Conservation (phyloP, 2,888 invertebrate genomes). For the Pristionchus entomophagus region DNA sequence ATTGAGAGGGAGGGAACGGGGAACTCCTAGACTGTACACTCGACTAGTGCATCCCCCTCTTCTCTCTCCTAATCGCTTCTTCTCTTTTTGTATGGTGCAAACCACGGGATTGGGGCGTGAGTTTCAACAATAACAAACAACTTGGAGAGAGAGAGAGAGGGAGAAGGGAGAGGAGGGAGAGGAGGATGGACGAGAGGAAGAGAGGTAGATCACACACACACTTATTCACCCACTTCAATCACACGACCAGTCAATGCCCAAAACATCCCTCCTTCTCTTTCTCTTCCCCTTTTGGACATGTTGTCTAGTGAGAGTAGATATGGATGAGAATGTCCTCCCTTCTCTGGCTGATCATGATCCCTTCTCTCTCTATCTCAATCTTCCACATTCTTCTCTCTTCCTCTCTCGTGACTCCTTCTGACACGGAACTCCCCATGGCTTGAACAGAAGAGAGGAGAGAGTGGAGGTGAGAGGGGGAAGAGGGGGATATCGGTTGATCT, state of each 20-base stretch:
- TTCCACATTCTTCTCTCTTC: neutral
- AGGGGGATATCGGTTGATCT: slow-evolving; percentile 17
- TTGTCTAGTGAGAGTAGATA: no score
- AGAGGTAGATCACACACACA: slow-evolving; percentile 26
- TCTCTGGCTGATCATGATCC: neutral
- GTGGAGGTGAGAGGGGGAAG: neutral
- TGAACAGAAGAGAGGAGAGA: neutral
- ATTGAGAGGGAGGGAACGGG: neutral
- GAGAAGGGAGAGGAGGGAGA: neutral
- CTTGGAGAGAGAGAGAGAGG: neutral
- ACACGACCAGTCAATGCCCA: slow-evolving; percentile 4
- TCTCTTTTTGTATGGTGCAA: neutral
- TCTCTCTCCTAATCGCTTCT: no score
- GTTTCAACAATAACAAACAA: slow-evolving; percentile 39
- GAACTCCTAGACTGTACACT: slow-evolving; percentile 4
- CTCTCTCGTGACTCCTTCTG: neutral
- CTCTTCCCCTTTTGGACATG: neutral
- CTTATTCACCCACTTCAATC: neutral
- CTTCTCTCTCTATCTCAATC: neutral
- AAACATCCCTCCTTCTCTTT: neutral
- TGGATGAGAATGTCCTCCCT: no score
- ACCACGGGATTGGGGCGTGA: slow-evolving; percentile 18
- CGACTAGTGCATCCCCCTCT: no score
- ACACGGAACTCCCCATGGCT: slow-evolving; percentile 23
- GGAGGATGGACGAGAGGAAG: neutral